These are phyloP conservation scores for Leptopilina clavipes DNA, from an alignment of 1,140 invertebrate genomes.

Conservation along the genomic window DNA sequence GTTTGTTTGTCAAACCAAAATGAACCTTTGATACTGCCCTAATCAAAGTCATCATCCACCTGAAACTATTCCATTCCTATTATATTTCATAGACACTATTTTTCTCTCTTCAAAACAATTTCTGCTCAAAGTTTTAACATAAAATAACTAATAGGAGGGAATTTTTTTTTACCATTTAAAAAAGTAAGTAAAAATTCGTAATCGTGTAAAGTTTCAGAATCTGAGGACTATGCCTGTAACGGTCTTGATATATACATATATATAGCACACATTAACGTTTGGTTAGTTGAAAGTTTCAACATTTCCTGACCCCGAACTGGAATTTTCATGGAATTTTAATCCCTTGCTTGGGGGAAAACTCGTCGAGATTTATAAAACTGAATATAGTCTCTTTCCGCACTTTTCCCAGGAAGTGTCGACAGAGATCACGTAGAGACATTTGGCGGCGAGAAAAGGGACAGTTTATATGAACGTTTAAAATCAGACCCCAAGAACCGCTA, in stretches of 20 bases:
- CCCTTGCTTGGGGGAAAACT: constrained; percentile 45
- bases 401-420: constrained; percentile 38
- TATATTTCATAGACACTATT: too few relatives aligned
- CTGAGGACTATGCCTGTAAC: not conserved
- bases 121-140: too few relatives aligned
- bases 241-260: too few relatives aligned
- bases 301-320: constrained; percentile 50
- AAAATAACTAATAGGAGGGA: too few relatives aligned
- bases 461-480: constrained; percentile 28
- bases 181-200: too few relatives aligned
- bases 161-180: too few relatives aligned
- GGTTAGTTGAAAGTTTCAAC: constrained; percentile 55
- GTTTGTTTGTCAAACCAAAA: constrained; percentile 60
- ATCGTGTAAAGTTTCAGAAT: too few relatives aligned
- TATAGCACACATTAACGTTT: constrained; percentile 36
- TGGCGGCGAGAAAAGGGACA: not conserved
- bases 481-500: too few relatives aligned
- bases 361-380: constrained; percentile 55
- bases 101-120: too few relatives aligned
- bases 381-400: constrained; percentile 45
- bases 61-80: too few relatives aligned
- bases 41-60: constrained; percentile 54
- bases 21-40: constrained; percentile 50
- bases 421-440: constrained; percentile 45
- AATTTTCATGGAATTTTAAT: constrained; percentile 66